Conservation (phyloP, 1,140 invertebrate species). For the Ceratitis capitata region DNA sequence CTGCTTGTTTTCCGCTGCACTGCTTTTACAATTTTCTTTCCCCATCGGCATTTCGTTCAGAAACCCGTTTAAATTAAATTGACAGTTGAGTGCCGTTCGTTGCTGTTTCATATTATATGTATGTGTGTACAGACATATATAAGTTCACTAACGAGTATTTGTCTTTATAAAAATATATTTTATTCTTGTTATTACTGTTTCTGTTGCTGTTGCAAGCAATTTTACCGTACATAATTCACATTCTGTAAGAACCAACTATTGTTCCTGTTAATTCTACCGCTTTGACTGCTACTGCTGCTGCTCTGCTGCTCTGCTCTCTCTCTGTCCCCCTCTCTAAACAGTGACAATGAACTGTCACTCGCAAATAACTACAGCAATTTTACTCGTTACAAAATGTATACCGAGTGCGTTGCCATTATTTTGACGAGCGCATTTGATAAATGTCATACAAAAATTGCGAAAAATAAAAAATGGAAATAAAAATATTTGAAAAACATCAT, state of each 20-base stretch:
- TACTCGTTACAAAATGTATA: neutral
- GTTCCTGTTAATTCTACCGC: neutral
- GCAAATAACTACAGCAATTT: neutral
- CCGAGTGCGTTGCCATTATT: neutral
- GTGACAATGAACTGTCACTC: neutral
- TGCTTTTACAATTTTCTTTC: neutral
- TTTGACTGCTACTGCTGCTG: neutral
- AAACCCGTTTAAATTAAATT: slow-evolving; percentile 34
- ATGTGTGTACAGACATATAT: neutral
- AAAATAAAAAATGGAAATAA: neutral
- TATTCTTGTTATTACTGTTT: neutral
- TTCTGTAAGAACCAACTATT: neutral
- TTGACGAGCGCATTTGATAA: neutral
- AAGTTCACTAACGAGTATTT: too few species aligned
- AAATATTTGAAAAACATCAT: neutral
- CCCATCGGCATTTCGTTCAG: neutral
- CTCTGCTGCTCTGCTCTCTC: neutral
- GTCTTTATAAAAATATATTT: neutral
- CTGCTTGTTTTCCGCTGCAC: neutral
- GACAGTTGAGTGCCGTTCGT: neutral
- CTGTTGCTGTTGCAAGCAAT: neutral
- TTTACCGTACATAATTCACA: neutral
- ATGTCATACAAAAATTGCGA: neutral
- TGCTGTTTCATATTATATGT: neutral
- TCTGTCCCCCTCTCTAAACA: neutral